Evolutionary conservation across 1,140 invertebrate genomes (phyloP).

Genomic region (Meloidogyne chitwoodi): DNA sequence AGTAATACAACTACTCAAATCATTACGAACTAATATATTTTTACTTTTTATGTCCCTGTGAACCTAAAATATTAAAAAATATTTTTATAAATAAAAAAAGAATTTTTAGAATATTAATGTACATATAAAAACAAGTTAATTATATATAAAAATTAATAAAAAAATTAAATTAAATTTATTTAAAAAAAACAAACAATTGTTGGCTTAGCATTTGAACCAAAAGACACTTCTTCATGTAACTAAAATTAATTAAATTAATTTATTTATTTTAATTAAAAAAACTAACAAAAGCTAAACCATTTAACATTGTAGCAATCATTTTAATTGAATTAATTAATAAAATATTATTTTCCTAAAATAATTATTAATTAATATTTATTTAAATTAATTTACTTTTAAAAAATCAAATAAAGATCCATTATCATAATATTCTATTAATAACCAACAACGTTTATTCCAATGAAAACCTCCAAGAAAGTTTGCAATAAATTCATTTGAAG

Average conservation of each 20-base stretch:
- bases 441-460: constrained; percentile 82
- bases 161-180: not conserved
- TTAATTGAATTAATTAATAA: constrained; percentile 79
- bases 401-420: constrained; percentile 89
- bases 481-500: constrained; percentile 80
- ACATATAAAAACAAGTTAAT: too few relatives aligned
- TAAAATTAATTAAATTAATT: not conserved
- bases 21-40: constrained; percentile 87
- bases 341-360: constrained; percentile 71
- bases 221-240: constrained; percentile 80
- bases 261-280: not conserved
- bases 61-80: constrained; percentile 11
- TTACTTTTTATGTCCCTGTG: constrained; percentile 88
- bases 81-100: not conserved
- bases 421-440: constrained; percentile 88
- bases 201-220: constrained; percentile 74
- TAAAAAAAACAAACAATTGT: constrained; percentile 71
- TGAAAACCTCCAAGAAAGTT: constrained; percentile 84
- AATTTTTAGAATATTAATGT: too few relatives aligned
- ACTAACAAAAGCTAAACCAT: constrained; percentile 74
- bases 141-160: too few relatives aligned
- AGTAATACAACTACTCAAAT: constrained; percentile 89
- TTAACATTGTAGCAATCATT: constrained; percentile 80
- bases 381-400: constrained; percentile 68
- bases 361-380: constrained; percentile 2